Evolutionary conservation across 2,113 vertebrate genomes (phyloP).

Genomic region (Capreolus pygargus): DNA sequence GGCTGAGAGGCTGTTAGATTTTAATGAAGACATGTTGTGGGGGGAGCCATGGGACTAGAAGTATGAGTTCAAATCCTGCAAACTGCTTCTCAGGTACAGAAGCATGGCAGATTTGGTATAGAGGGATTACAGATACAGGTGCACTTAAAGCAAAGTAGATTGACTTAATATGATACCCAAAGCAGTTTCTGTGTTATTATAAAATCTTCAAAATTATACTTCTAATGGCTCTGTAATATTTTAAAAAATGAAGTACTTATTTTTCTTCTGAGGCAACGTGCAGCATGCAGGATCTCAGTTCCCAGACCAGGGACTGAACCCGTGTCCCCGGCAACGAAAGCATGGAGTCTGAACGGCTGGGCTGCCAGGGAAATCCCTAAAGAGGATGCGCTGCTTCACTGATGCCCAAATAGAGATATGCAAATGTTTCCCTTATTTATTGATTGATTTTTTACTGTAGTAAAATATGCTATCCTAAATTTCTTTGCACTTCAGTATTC

Average conservation of each 20-base stretch:
- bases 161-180: conserved; percentile 44
- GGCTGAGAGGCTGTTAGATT: conserved; percentile 45
- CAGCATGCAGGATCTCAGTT: background rate
- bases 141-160: conserved; percentile 58
- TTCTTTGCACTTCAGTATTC: background rate
- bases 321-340: background rate
- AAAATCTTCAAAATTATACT: conserved; percentile 44
- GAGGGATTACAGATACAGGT: conserved; percentile 59
- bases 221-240: conserved; percentile 7
- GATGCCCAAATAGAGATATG: background rate
- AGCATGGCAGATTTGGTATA: background rate
- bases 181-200: conserved; percentile 37
- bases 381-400: background rate
- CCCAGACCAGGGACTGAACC: background rate
- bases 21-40: conserved; percentile 68
- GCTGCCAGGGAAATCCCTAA: background rate
- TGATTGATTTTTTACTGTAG: background rate
- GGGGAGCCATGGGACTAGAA: conserved; percentile 41
- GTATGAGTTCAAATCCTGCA: conserved; percentile 67
- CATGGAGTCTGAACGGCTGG: background rate
- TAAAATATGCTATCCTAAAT: background rate
- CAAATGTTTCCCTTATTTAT: background rate
- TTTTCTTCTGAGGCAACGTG: background rate
- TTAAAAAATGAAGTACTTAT: background rate
- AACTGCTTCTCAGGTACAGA: conserved; percentile 52